Percentiles rank a stretch among this genome's conserved stretches.
phyloP scores from a whole-genome alignment of 2,888 invertebrate species.

The Lithophane socia region DNA sequence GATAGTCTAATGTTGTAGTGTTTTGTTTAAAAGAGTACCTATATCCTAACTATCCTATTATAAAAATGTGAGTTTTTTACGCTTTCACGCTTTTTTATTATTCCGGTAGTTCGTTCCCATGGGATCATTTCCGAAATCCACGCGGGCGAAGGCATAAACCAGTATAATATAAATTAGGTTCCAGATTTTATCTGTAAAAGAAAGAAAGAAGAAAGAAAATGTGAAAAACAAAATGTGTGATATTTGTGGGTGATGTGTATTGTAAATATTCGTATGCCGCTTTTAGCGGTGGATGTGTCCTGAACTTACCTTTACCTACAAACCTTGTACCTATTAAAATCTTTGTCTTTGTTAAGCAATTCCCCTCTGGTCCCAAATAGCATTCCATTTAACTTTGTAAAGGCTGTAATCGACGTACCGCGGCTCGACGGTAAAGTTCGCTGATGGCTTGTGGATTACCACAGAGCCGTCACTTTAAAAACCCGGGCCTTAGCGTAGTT shows the following conservation, averaged over 20 bases:
- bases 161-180: too few relatives aligned
- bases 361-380: background rate
- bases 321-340: background rate
- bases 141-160: too few relatives aligned
- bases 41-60: too few relatives aligned
- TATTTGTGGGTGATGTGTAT: background rate
- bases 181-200: too few relatives aligned
- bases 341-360: background rate
- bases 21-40: too few relatives aligned
- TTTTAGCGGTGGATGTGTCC: background rate
- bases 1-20: too few relatives aligned
- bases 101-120: too few relatives aligned
- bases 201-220: too few relatives aligned
- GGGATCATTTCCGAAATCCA: too few relatives aligned
- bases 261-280: background rate
- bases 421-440: background rate
- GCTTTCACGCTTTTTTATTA: too few relatives aligned
- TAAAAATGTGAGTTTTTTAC: too few relatives aligned
- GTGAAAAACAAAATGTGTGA: too few relatives aligned
- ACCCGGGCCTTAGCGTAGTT: background rate
- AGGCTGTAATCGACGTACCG: background rate
- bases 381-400: slow-evolving; percentile 3
- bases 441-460: background rate
- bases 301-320: background rate
- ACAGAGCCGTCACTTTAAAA: background rate